Evolutionary conservation across 1,140 invertebrate genomes (phyloP).

Genomic region (Psix sp.): DNA sequence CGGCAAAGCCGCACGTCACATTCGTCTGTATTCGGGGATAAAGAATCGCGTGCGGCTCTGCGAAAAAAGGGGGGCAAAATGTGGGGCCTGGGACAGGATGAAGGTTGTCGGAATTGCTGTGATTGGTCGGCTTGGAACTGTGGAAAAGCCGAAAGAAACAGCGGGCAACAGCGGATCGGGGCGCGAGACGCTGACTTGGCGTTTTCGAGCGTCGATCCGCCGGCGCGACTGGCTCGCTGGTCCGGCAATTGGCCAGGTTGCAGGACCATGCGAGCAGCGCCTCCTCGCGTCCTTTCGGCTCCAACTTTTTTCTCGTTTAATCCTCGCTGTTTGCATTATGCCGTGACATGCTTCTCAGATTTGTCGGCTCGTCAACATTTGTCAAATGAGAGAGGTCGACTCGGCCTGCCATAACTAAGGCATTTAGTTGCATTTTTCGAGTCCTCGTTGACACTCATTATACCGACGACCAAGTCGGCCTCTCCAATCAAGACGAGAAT

Average conservation of each 20-base stretch:
- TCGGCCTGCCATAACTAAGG: slow-evolving; percentile 43
- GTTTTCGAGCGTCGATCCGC: slow-evolving; percentile 65
- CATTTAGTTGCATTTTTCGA: slow-evolving; percentile 43
- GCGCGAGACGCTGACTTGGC: slow-evolving; percentile 64
- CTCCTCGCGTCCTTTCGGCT: slow-evolving; percentile 19
- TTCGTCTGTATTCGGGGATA: slow-evolving; percentile 14
- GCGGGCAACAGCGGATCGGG: slow-evolving; percentile 62
- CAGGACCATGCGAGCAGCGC: slow-evolving; percentile 64
- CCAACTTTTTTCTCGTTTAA: slow-evolving; percentile 50
- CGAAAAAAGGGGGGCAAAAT: neutral
- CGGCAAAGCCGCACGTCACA: slow-evolving; percentile 8
- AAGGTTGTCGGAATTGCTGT: slow-evolving; percentile 5
- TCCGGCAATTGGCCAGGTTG: slow-evolving; percentile 75
- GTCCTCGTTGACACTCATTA: too few relatives aligned
- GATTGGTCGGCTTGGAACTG: slow-evolving; percentile 21
- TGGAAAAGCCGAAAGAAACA: slow-evolving; percentile 56
- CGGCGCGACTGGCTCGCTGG: slow-evolving; percentile 69
- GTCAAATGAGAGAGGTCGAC: neutral
- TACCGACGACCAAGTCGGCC: too few relatives aligned
- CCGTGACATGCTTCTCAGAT: slow-evolving; percentile 21
- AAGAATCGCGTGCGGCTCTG: slow-evolving; percentile 12
- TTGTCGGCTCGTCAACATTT: neutral
- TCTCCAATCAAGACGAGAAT: slow-evolving; percentile 50
- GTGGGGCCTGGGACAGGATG: slow-evolving; percentile 12
- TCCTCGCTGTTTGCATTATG: slow-evolving; percentile 48